Evolutionary conservation across 2,797 vertebrate species (phyloP), one percentile per base, ranked within the genome.

Genomic region (Enteromius paludinosus): DNA sequence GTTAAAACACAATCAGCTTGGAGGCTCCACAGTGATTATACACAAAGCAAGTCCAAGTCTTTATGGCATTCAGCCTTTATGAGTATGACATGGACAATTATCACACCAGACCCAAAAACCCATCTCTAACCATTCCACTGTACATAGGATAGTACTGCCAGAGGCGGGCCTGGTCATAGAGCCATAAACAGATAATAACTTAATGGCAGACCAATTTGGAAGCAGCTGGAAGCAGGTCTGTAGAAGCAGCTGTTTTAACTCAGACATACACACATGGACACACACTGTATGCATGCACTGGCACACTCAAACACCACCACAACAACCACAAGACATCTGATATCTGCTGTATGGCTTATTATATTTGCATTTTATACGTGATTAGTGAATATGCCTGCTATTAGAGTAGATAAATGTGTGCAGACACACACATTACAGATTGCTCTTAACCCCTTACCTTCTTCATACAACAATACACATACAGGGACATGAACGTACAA

Each of bases 121-220:
- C 71, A 86, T 88, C 89, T 87, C 88, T 88, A 91, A 87, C 86
- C 87, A 85, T 81, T 80, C 86, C 81, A 80, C 79, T 86, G 69
- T 89, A 90, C 90, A 59, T 82, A 84, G 83, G 82, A 87, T 87
- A 86, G 61, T 88, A 89, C 91, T 92, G 93, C 93, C 94, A 92
- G 87, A 86, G 88, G 92, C 91, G 93, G 86, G 83, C 91, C 86
- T 87, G 0, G 64, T 87, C 90, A 93, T 92, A 92, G 92, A 95
- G 93, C 92, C 91, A 89, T 95, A 95, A 94, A 92, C 92, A 94
- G 95, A 95, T 96, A 96, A 96, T 96, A 92, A 95, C 90, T 95
- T 96, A 96, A 96, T 97, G 93, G 93, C 86, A 87, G 90, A 91
- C 87, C 94, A 96, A 96, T 96, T 96, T 96, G 92, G 92, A 94